Percentiles rank a stretch among this genome's conserved stretches.
Evolutionary conservation across 2,113 vertebrate genomes (phyloP).

Genomic region (Craseonycteris thonglongyai): DNA sequence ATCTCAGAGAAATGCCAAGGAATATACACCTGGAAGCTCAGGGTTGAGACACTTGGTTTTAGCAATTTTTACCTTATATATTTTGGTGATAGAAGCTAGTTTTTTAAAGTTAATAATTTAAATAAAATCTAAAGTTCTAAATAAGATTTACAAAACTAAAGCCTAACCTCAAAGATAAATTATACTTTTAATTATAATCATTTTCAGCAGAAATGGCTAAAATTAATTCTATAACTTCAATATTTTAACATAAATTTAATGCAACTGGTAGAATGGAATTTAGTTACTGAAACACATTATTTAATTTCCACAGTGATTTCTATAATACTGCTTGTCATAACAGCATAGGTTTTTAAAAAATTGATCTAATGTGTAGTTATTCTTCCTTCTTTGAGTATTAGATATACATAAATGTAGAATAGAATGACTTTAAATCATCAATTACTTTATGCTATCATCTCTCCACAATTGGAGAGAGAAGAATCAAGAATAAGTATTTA

Average conservation of each 20-base stretch:
- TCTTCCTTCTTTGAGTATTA: constrained; percentile 57
- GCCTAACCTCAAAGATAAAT: background rate
- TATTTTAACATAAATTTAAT: constrained; percentile 36
- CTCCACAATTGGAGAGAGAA: constrained; percentile 59
- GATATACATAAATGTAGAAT: constrained; percentile 63
- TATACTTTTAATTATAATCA: background rate
- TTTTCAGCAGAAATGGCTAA: constrained; percentile 62
- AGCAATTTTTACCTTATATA: background rate
- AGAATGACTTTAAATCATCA: constrained; percentile 54
- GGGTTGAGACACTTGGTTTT: background rate
- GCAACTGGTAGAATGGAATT: constrained; percentile 42
- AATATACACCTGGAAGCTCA: background rate
- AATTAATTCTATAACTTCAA: constrained; percentile 65
- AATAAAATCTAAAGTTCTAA: background rate
- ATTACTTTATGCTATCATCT: constrained; percentile 22
- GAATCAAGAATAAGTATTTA: constrained; percentile 1
- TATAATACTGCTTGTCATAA: constrained; percentile 62
- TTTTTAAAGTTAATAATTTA: background rate
- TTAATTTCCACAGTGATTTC: constrained; percentile 65
- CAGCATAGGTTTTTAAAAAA: constrained; percentile 45
- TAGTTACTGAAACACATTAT: constrained; percentile 46
- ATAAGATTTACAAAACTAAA: constrained; percentile 18
- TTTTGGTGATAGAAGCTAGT: background rate
- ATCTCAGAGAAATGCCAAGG: background rate
- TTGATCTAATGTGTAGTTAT: background rate